phyloP scores from a whole-genome alignment of 2,113 vertebrate genomes.

The Xiphophorus couchianus region DNA sequence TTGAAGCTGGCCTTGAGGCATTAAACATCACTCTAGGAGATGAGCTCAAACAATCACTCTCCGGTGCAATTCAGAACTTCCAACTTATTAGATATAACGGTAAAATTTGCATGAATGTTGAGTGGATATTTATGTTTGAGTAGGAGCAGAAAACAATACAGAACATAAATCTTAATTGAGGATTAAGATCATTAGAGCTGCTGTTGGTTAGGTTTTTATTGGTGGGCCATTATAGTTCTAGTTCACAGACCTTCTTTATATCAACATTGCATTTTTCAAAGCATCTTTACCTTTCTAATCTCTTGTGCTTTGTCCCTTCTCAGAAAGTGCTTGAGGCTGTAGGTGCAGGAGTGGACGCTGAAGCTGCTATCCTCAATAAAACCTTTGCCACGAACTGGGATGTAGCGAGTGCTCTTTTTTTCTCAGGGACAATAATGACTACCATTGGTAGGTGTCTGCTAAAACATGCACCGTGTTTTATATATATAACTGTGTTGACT shows the following conservation, averaged over 20 bases:
- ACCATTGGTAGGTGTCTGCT: slow-evolving; percentile 78
- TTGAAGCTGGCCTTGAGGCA: not conserved
- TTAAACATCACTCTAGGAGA: too few relatives aligned
- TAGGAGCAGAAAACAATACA: not conserved
- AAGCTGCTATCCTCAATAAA: slow-evolving; percentile 62
- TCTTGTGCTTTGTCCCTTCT: not conserved
- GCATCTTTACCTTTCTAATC: not conserved
- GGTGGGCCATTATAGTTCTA: slow-evolving; percentile 17
- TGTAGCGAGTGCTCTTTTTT: slow-evolving; percentile 89
- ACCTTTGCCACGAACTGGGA: slow-evolving; percentile 84
- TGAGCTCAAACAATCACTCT: not conserved
- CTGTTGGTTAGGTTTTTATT: slow-evolving; percentile 14
- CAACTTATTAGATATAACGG: not conserved
- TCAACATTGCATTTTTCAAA: not conserved
- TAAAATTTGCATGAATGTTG: not conserved
- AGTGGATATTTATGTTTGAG: not conserved
- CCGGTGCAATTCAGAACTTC: not conserved
- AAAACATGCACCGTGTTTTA: not conserved
- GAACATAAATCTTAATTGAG: slow-evolving; percentile 24
- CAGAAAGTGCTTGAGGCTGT: slow-evolving; percentile 84
- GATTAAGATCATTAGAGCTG: slow-evolving; percentile 35
- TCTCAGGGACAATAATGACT: slow-evolving; percentile 92
- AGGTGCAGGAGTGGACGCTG: slow-evolving; percentile 81
- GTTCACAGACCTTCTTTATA: not conserved
- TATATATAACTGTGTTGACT: not conserved